These are phyloP conservation scores for Otis tarda DNA, from an alignment of 2,113 vertebrate genomes.

Conservation along the genomic window DNA sequence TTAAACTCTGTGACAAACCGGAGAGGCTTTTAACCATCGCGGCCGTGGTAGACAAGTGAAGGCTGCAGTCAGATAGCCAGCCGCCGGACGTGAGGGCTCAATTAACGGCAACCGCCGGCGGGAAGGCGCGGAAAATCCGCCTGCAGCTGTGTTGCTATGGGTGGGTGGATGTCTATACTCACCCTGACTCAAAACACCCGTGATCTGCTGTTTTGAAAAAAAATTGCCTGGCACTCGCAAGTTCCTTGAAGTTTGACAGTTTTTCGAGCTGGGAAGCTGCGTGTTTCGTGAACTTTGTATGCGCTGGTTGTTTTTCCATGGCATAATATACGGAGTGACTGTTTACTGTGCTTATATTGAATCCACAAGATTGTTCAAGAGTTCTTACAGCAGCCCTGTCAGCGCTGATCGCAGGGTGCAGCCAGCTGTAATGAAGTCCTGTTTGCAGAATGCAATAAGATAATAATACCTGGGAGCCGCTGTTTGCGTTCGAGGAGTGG, in stretches of 20 bases:
- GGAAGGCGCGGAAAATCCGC: conserved; percentile 46
- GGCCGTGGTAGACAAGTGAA: conserved; percentile 85
- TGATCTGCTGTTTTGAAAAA: not conserved
- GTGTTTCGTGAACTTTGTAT: not conserved
- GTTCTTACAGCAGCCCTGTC: not conserved
- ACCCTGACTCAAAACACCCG: not conserved
- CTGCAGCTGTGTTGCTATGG: too few relatives aligned
- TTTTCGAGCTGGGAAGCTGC: not conserved
- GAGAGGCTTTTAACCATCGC: conserved; percentile 98
- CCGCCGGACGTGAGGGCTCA: conserved; percentile 83
- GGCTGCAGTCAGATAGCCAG: conserved; percentile 82
- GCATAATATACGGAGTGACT: not conserved
- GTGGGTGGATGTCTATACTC: not conserved
- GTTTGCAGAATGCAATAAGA: not conserved
- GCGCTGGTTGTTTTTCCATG: not conserved
- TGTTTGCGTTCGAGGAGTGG: not conserved
- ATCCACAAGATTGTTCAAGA: not conserved
- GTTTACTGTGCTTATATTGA: not conserved
- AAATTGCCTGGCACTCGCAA: not conserved
- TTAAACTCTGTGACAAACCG: conserved; percentile 99
- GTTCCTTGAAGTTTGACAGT: not conserved
- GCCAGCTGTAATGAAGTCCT: not conserved
- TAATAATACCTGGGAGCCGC: not conserved
- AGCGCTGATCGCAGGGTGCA: not conserved
- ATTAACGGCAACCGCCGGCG: conserved; percentile 82